Evolutionary conservation across 2,113 vertebrate genomes (phyloP).

Genomic region (Eleginops maclovinus): DNA sequence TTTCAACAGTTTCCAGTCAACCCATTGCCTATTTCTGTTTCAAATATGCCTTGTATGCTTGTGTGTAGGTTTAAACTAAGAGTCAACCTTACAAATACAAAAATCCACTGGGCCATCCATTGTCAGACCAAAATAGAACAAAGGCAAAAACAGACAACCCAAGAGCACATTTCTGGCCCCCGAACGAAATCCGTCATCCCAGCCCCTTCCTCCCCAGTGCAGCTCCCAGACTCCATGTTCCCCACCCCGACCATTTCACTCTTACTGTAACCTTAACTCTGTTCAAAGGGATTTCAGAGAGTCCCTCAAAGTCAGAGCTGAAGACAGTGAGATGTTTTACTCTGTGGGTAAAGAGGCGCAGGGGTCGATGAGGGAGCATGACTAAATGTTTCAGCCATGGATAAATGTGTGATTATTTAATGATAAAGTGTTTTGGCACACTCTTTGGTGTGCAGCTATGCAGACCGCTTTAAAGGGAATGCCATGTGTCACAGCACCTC

Average conservation of each 20-base stretch:
- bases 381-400: conserved; percentile 27
- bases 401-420: conserved; percentile 59
- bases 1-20: conserved; percentile 23
- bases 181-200: conserved; percentile 52
- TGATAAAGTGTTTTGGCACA: conserved; percentile 30
- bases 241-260: not conserved
- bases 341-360: conserved; percentile 13
- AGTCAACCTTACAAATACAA: conserved; percentile 53
- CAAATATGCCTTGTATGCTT: conserved; percentile 23
- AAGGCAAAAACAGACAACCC: conserved; percentile 56
- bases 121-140: conserved; percentile 72
- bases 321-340: conserved; percentile 31
- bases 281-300: conserved; percentile 59
- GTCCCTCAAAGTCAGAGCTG: conserved; percentile 46
- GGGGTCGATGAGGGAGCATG: not conserved
- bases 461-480: conserved; percentile 2
- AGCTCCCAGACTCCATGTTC: conserved; percentile 37
- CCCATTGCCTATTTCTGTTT: conserved; percentile 33
- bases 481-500: not conserved
- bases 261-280: conserved; percentile 56
- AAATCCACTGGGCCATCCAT: conserved; percentile 41
- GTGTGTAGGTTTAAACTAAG: conserved; percentile 36
- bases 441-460: conserved; percentile 6
- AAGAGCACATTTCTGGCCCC: conserved; percentile 64
- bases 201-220: conserved; percentile 31